phyloP scores from a whole-genome alignment of 2,797 vertebrate genomes.

The Sparus aurata region DNA sequence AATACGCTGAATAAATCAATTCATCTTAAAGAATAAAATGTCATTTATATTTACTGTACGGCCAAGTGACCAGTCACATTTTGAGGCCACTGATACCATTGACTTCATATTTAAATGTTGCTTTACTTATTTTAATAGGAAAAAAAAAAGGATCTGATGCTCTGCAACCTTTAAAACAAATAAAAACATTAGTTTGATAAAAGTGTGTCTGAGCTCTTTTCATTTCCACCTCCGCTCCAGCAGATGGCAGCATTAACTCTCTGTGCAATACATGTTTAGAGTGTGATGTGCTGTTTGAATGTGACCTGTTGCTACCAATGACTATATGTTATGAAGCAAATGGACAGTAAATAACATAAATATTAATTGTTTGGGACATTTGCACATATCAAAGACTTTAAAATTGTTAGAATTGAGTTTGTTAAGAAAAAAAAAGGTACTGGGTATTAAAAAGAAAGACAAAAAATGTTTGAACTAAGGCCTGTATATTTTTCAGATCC shows the following conservation, averaged over 20 bases:
- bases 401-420: not conserved
- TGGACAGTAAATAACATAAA: not conserved
- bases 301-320: not conserved
- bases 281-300: not conserved
- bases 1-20: conserved; percentile 17
- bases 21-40: conserved; percentile 13
- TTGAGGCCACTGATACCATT: conserved; percentile 27
- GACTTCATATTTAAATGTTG: conserved; percentile 58
- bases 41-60: conserved; percentile 39
- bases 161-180: conserved; percentile 76
- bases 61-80: conserved; percentile 11
- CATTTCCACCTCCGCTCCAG: conserved; percentile 13
- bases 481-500: too few relatives aligned
- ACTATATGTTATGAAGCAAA: not conserved
- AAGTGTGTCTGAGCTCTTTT: conserved; percentile 29
- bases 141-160: conserved; percentile 57
- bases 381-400: not conserved
- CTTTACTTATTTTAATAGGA: conserved; percentile 59
- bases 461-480: not conserved
- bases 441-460: not conserved
- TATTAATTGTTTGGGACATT: not conserved
- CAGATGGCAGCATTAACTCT: conserved; percentile 66
- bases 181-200: conserved; percentile 69
- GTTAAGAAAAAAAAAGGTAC: not conserved
- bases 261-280: not conserved